Base-by-base conservation (phyloP, 1,140 invertebrate genomes). In the Drosophila carrolli region DNA sequence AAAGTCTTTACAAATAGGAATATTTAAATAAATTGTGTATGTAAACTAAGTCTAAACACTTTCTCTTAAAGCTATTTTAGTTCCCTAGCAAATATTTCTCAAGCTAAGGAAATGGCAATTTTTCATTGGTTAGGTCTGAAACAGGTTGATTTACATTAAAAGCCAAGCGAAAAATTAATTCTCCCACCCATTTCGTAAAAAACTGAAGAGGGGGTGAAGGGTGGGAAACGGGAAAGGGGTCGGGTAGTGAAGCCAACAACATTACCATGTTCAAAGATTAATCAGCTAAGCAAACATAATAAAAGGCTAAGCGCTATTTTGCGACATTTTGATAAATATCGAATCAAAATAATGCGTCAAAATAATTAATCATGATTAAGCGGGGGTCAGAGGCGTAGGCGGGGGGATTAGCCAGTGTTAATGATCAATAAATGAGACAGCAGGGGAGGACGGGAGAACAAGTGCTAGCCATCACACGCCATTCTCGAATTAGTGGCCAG, bases 311-410 rank as follows among this genome's bases (percentile, higher is more conserved):
- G 76, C 84, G 66, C 53, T 40, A 65, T 53, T 81, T 77, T 78
- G 84, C 85, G 84, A 89, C 84, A 84, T 78, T 89, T 89, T 89
- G 84, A 89, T 89, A 78, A 89, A 89, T 89, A 89, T 67, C 84
- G 78, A 89, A 89, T 89, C 84, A 89, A 89, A 89, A 89, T 89
- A 89, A 89, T 84, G 84, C 84, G 84, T 84, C 58, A 78, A 84
- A 81, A 78, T 72, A 89, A 89, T 89, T 89, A 89, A 89, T 89
- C 84, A 89, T 85, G 84, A 89, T 89, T 89, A 89, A 89, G 65
- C n/a, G 19, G 16, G 8, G 46, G 38, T 53, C 43, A 57, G 44
- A 4, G 54, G 56, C 29, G 43, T 32, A 19, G 38, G n/a, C 27
- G 60, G 63, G 81, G 58, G 62, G 62, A 68, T 84, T 77, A 85